These are phyloP conservation scores for Pseudorhombus dupliciocellatus DNA, from an alignment of 2,113 vertebrate genomes.

Conservation along the genomic window DNA sequence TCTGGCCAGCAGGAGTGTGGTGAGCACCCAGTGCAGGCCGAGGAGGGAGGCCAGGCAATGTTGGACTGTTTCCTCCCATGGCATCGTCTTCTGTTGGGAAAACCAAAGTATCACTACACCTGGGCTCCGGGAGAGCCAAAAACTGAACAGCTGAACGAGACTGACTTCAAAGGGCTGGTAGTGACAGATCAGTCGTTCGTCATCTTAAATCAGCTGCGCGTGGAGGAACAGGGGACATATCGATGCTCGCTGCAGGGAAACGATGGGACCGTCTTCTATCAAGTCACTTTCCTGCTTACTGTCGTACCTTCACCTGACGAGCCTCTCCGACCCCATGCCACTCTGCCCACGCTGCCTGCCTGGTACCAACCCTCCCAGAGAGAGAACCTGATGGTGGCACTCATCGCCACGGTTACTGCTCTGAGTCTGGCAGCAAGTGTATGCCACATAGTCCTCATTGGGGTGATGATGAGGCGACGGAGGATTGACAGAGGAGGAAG, in stretches of 20 bases:
- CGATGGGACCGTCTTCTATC: conserved; percentile 61
- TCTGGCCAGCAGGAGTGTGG: conserved; percentile 66
- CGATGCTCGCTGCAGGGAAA: conserved; percentile 69
- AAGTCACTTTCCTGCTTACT: conserved; percentile 60
- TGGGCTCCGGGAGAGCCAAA: conserved; percentile 51
- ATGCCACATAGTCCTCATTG: conserved; percentile 49
- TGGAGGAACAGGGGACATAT: conserved; percentile 73
- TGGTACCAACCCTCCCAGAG: conserved; percentile 25
- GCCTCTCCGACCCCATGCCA: conserved; percentile 29
- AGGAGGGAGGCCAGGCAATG: conserved; percentile 72
- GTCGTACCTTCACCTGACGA: conserved; percentile 52
- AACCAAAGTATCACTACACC: conserved; percentile 71
- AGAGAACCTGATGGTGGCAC: conserved; percentile 43
- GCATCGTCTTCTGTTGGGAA: conserved; percentile 71
- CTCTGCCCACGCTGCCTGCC: conserved; percentile 54
- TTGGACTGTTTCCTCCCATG: conserved; percentile 78
- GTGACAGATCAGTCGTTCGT: conserved; percentile 72
- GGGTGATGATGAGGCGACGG: conserved; percentile 61
- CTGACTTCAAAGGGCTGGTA: conserved; percentile 63
- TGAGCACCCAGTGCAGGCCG: conserved; percentile 59
- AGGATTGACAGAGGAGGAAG: background rate
- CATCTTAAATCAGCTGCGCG: conserved; percentile 76
- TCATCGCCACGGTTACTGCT: conserved; percentile 58
- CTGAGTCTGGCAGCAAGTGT: conserved; percentile 65
- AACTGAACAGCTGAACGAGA: conserved; percentile 44